phyloP scores from a whole-genome alignment of 2,113 vertebrate species.

The Psittacula cyanocephala region DNA sequence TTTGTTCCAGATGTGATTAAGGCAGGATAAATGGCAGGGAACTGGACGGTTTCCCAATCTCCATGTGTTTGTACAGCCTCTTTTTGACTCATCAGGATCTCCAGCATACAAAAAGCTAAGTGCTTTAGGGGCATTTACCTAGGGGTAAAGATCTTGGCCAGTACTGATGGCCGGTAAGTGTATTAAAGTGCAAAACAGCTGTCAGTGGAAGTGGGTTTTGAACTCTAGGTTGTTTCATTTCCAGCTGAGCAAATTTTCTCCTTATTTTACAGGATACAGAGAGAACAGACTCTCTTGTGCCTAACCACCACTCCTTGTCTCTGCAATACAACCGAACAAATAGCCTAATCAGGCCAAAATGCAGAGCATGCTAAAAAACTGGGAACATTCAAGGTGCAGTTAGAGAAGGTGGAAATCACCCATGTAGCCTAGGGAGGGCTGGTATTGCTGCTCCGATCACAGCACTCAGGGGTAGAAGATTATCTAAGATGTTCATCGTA shows the following conservation, averaged over 20 bases:
- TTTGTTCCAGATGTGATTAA: neutral
- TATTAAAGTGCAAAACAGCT: constrained; percentile 8
- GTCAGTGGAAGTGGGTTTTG: constrained; percentile 13
- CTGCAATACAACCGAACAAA: constrained; percentile 51
- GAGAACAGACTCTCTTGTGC: constrained; percentile 25
- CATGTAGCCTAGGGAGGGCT: neutral
- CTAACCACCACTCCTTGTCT: constrained; percentile 14
- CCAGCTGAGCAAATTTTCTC: constrained; percentile 51
- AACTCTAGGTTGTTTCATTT: constrained; percentile 30
- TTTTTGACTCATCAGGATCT: neutral
- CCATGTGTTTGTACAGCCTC: neutral
- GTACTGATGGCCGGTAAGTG: neutral
- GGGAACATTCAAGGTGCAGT: neutral
- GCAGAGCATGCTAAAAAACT: constrained; percentile 38
- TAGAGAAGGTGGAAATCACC: neutral
- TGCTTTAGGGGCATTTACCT: neutral
- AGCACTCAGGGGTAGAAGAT: neutral
- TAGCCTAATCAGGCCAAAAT: constrained; percentile 52
- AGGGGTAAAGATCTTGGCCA: neutral
- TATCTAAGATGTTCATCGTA: neutral
- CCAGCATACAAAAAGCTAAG: neutral
- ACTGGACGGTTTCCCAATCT: neutral
- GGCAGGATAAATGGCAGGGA: neutral
- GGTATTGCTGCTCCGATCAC: neutral
- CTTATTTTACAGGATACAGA: constrained; percentile 1